Evolutionary conservation across 2,113 vertebrate genomes (phyloP), one percentile per base, ranked within the genome.

Genomic region (Colossoma macropomum): DNA sequence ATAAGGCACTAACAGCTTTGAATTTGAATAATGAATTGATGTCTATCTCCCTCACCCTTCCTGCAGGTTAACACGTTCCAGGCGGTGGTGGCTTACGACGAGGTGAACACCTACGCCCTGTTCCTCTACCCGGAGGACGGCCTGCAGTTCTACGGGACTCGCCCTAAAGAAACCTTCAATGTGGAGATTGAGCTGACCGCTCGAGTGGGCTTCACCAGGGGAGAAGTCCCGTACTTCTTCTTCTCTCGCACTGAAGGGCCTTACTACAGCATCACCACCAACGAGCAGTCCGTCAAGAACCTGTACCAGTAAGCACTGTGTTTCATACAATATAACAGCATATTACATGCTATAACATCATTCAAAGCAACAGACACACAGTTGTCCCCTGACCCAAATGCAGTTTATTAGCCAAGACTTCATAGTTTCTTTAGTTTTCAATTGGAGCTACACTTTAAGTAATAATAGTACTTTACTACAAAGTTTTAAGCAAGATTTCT

Each of bases 11-110:
- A 21, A 19, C n/a, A 25, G 28, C 32, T 68, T 62, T 48, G 19
- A 52, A 72, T 72, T 72, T 30, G 68, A 60, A 72, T 45, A 38
- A 30, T 28, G 25, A 54, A 4, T 17, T 30, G 77, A 80, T 72
- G 68, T 9, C 12, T 56, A 72, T 80, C 32, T 75, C 25, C 81
- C 38, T 62, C 48, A 68, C 11, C 70, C 66, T 63, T 17, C 62
- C 45, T 41, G 41, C 88, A 99, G 98, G 86, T 95, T 81, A 99
- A 99, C 87, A 99, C 97, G 4, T 99, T 99, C 94, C 98, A 99
- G 91, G 95, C 93, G 0, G 96, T 97, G 19, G 70, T 99, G 75
- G 96, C 94, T 28, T 99, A 95, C 2, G 90, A 97, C 21, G 94
- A 95, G 4, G 93, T 89, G 0, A 93, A 98, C 80, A 93, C 95